Evolutionary conservation across 2,888 invertebrate species (phyloP), one percentile per base, ranked within the genome.

Genomic region (Epinotia bilunana): DNA sequence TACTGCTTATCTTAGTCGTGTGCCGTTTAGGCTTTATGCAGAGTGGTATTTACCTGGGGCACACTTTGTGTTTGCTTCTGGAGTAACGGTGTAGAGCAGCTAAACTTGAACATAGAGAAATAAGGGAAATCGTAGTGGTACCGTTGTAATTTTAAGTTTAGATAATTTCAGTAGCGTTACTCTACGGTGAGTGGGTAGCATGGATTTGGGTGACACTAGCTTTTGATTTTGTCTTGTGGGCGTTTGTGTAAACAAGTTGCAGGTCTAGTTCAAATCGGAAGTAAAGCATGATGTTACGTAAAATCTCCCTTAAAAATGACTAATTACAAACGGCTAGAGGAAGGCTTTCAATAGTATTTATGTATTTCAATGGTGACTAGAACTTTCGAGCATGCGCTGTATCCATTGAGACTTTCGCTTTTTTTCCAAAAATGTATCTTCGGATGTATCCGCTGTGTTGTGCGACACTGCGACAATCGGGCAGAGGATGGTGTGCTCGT

Each of bases 401-500:
- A 91, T 91, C 86, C 89, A 89, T 92, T 92, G 91, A 91, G 87
- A 91, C 89, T 91, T 87, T 88, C 89, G 93, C 93, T 92, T 92
- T 87, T 91, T 91, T 88, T 74, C 39, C 85, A 88, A 90, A 85
- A 72, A 78, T 72, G 79, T 83, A 86, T 83, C 81, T 81, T 82
- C 81, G 82, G 83, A 83, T 83, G 83, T 80, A 81, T 79, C 80
- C 86, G 86, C 84, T 79, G 84, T 84, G 85, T 74, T 62, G 55
- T 72, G 82, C 85, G 87, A 83, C 84, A 83, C 86, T 86, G 84
- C 80, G 91, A 87, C 91, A 88, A 86, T 91, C 93, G 93, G 93
- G 90, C 93, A 89, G 94, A 94, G 94, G 94, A 94, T 94, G 94
- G 93, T 93, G 91, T 88, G 87, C 83, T 90, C 88, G 88, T 83